Evolutionary conservation across 2,888 invertebrate genomes (phyloP).

Genomic region (Pecten maximus): DNA sequence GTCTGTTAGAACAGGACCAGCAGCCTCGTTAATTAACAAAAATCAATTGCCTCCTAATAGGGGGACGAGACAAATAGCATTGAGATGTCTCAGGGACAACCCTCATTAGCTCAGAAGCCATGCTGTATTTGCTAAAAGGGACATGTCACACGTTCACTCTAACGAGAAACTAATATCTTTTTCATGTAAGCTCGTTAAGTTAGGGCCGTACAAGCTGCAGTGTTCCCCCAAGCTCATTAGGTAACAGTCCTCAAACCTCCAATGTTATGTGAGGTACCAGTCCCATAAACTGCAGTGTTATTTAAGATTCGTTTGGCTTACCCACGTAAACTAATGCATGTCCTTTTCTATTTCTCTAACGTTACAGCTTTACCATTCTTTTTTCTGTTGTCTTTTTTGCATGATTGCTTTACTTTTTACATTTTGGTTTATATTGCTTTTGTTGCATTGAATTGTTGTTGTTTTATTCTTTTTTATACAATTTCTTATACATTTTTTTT

Average conservation of each 20-base stretch:
- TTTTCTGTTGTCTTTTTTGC: too few relatives aligned
- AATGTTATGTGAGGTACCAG: background rate
- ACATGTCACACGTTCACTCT: background rate
- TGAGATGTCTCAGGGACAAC: background rate
- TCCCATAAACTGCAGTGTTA: background rate
- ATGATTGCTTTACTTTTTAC: too few relatives aligned
- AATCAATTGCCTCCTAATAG: constrained; percentile 1
- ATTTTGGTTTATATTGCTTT: too few relatives aligned
- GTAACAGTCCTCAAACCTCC: background rate
- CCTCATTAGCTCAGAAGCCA: constrained; percentile 4
- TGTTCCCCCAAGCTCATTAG: background rate
- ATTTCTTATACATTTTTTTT: too few relatives aligned
- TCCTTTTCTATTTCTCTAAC: too few relatives aligned
- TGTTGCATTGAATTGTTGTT: too few relatives aligned
- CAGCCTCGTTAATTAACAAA: constrained; percentile 18
- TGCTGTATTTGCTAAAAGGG: constrained; percentile 9
- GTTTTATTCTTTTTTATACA: too few relatives aligned
- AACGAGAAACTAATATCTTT: constrained; percentile 33
- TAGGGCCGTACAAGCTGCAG: background rate
- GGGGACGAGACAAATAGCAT: constrained; percentile 19
- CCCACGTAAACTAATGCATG: too few relatives aligned
- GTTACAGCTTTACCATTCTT: too few relatives aligned
- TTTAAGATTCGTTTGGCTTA: background rate
- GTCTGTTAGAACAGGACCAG: background rate
- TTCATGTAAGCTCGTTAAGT: background rate